phyloP scores from a whole-genome alignment of 2,888 invertebrate genomes.

The Parasteatoda lunata region DNA sequence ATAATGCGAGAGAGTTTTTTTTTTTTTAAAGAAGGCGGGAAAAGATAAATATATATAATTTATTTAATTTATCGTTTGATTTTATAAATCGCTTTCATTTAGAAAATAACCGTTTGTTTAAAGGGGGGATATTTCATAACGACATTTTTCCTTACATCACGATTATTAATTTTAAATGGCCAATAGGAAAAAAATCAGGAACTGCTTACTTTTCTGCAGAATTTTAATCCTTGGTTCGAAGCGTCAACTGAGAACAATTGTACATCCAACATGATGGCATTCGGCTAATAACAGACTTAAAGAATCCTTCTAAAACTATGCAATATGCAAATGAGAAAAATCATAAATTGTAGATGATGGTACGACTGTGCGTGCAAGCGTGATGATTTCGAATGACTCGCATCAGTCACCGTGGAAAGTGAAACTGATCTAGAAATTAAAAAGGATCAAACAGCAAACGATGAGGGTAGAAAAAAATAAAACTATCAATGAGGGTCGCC shows the following conservation, averaged over 20 bases:
- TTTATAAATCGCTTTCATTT: no score
- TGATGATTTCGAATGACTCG: constrained; percentile 28
- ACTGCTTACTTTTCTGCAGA: background rate
- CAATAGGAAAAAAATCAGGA: background rate
- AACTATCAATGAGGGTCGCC: background rate
- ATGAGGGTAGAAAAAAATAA: background rate
- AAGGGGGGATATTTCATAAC: no score
- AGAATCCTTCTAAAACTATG: constrained; percentile 12
- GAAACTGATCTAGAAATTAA: constrained; percentile 53
- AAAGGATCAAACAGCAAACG: constrained; percentile 12
- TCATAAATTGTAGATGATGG: constrained; percentile 36
- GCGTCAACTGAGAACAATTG: constrained; percentile 28
- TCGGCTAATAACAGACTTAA: constrained; percentile 22
- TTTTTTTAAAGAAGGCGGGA: no score
- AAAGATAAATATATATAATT: no score
- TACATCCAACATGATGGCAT: constrained; percentile 43
- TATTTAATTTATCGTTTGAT: no score
- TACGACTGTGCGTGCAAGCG: constrained; percentile 31
- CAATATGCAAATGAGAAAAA: constrained; percentile 31
- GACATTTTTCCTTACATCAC: no score
- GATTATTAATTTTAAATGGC: background rate
- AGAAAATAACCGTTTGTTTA: no score
- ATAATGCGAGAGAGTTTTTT: no score
- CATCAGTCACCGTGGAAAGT: constrained; percentile 27
- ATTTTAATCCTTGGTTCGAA: constrained; percentile 18